phyloP scores from a whole-genome alignment of 2,797 vertebrate species.

The Rhinella marina region DNA sequence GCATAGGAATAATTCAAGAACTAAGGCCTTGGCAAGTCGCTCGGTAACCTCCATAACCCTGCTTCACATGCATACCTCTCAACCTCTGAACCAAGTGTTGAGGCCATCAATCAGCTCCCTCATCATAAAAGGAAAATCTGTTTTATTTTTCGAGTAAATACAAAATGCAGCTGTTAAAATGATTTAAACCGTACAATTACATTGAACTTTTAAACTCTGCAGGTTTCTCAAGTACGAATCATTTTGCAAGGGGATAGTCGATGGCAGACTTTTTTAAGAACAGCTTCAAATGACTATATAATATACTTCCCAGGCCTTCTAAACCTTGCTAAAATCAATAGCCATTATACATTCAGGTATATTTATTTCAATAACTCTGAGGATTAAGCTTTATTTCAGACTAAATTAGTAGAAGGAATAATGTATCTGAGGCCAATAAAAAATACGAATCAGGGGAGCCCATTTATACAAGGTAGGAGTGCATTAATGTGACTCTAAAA shows the following conservation, averaged over 20 bases:
- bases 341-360: conserved; percentile 36
- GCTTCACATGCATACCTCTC: conserved; percentile 14
- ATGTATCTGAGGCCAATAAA: conserved; percentile 28
- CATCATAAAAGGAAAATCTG: conserved; percentile 15
- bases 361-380: conserved; percentile 24
- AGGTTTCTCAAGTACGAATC: conserved; percentile 18
- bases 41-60: conserved; percentile 1
- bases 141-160: conserved; percentile 39
- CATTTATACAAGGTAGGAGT: conserved; percentile 34
- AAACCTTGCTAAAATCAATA: conserved; percentile 25
- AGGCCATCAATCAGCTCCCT: conserved; percentile 2
- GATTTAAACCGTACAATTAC: conserved; percentile 30
- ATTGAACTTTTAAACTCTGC: conserved; percentile 38
- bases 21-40: not conserved
- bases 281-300: conserved; percentile 14
- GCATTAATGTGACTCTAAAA: conserved; percentile 15
- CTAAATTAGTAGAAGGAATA: conserved; percentile 27
- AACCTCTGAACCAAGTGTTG: conserved; percentile 17
- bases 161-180: conserved; percentile 25
- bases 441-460: not conserved
- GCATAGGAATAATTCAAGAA: conserved; percentile 9
- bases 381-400: conserved; percentile 4
- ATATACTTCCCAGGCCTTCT: conserved; percentile 6
- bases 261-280: conserved; percentile 13
- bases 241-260: not conserved